These are phyloP conservation scores for Drosophila sproati DNA, from an alignment of 1,140 invertebrate species.

Conservation along the genomic window DNA sequence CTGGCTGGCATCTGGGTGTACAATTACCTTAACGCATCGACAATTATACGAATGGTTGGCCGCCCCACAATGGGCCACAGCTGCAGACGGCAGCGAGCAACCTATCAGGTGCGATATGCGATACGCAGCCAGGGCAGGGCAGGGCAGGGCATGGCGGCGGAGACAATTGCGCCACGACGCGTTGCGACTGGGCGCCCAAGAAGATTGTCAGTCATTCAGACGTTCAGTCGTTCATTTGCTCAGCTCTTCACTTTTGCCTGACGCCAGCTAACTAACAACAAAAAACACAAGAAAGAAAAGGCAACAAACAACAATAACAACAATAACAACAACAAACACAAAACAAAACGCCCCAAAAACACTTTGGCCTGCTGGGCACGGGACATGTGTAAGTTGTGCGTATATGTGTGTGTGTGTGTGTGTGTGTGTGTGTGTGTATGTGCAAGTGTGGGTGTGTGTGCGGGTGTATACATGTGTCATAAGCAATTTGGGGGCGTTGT, in stretches of 20 bases:
- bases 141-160: slow-evolving; percentile 20
- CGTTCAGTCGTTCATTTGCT: slow-evolving; percentile 15
- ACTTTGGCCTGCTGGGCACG: slow-evolving; percentile 46
- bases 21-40: slow-evolving; percentile 85
- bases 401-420: slow-evolving; percentile 3
- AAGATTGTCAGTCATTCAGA: slow-evolving; percentile 61
- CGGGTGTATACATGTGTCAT: slow-evolving; percentile 5
- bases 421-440: not conserved
- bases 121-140: slow-evolving; percentile 59
- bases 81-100: slow-evolving; percentile 25
- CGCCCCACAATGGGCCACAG: slow-evolving; percentile 41
- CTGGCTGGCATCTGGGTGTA: slow-evolving; percentile 63
- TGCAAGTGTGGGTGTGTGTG: not conserved
- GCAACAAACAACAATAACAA: slow-evolving; percentile 9
- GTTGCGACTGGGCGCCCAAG: slow-evolving; percentile 78
- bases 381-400: slow-evolving; percentile 15
- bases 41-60: slow-evolving; percentile 84
- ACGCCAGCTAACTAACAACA: slow-evolving; percentile 24
- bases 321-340: slow-evolving; percentile 6
- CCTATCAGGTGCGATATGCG: slow-evolving; percentile 82
- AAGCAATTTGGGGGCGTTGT: slow-evolving; percentile 59
- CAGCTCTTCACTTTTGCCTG: slow-evolving; percentile 11
- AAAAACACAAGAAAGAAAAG: slow-evolving; percentile 7
- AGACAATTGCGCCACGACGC: slow-evolving; percentile 76
- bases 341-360: slow-evolving; percentile 56